phyloP scores from a whole-genome alignment of 1,140 invertebrate species.

The Aphidius gifuensis region DNA sequence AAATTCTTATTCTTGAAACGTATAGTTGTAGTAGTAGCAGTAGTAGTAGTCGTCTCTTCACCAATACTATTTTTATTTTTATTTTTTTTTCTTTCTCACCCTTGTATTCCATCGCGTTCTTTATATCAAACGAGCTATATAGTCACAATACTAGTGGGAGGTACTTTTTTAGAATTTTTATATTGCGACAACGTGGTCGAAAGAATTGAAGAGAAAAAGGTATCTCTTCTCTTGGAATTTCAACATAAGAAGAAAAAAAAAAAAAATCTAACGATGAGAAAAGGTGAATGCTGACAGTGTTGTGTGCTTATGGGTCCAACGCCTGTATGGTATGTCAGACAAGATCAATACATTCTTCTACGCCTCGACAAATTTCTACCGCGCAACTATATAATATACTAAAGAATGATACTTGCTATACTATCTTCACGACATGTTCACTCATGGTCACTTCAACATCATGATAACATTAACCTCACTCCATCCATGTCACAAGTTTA shows the following conservation, averaged over 20 bases:
- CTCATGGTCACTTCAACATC: too few species aligned
- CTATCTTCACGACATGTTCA: too few species aligned
- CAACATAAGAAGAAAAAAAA: constrained; percentile 10
- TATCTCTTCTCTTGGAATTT: constrained; percentile 15
- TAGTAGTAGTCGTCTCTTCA: too few species aligned
- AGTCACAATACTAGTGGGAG: constrained; percentile 2
- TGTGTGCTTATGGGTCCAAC: constrained; percentile 42
- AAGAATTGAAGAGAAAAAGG: not conserved
- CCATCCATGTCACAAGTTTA: too few species aligned
- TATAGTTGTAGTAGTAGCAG: not conserved
- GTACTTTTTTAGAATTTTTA: constrained; percentile 26
- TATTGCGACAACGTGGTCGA: constrained; percentile 15
- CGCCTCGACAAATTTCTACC: constrained; percentile 44
- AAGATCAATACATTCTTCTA: constrained; percentile 53
- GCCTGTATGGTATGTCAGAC: constrained; percentile 46
- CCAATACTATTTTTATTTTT: too few species aligned
- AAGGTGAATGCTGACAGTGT: constrained; percentile 46
- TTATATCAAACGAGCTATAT: not conserved
- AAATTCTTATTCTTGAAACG: constrained; percentile 9
- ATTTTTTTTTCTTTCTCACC: too few species aligned
- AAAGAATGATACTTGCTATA: too few species aligned
- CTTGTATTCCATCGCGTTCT: not conserved
- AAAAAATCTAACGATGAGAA: constrained; percentile 18
- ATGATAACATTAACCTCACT: too few species aligned
- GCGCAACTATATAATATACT: constrained; percentile 31